Percentiles rank a stretch among this genome's conserved stretches.
Conservation (phyloP, 2,888 invertebrate genomes). For the Quadroppia sp. region DNA sequence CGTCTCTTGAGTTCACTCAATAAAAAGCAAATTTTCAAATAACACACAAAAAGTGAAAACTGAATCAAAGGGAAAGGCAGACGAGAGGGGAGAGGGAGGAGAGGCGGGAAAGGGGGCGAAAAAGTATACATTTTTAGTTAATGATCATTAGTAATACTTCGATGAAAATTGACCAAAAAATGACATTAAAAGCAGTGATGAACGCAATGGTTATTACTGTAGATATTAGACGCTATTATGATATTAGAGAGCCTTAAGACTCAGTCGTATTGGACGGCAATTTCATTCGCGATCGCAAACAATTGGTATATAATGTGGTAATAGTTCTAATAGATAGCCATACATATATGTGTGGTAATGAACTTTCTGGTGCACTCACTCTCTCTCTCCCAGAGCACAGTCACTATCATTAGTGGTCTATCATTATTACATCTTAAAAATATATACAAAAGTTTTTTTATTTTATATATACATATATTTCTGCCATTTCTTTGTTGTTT, state of each 20-base stretch:
- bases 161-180: constrained; percentile 19
- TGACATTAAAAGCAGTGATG: background rate
- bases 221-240: background rate
- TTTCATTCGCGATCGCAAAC: background rate
- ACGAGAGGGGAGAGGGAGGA: background rate
- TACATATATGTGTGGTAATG: constrained; percentile 22
- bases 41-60: background rate
- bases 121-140: background rate
- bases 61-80: background rate
- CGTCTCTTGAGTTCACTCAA: background rate
- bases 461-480: no score
- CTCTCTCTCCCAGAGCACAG: background rate
- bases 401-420: constrained; percentile 28
- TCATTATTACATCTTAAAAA: constrained; percentile 26
- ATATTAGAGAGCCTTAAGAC: background rate
- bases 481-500: constrained; percentile 16
- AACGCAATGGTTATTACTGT: background rate
- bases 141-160: constrained; percentile 20
- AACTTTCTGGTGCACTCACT: constrained; percentile 12
- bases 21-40: background rate
- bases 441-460: no score
- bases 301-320: background rate
- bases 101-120: background rate
- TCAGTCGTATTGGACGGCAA: background rate
- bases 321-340: background rate